Evolutionary conservation across 2,888 invertebrate genomes (phyloP).

Genomic region (Dolichomitus sp.): DNA sequence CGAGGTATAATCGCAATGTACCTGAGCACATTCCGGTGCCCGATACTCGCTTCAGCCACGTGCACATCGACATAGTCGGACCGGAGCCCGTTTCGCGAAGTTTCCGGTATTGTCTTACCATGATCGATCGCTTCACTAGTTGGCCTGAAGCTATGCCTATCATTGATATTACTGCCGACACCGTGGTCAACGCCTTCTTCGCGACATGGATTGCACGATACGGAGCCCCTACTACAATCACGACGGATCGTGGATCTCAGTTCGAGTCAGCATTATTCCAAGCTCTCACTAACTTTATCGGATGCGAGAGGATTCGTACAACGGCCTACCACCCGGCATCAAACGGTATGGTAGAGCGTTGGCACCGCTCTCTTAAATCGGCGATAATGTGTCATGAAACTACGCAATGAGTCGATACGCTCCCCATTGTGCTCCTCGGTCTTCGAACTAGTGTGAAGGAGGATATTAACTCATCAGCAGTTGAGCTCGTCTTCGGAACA

Average conservation of each 20-base stretch:
- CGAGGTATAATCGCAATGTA: constrained; percentile 70
- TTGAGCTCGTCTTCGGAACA: constrained; percentile 78
- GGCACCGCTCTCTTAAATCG: constrained; percentile 83
- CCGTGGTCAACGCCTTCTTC: constrained; percentile 26
- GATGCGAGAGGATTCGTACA: constrained; percentile 70
- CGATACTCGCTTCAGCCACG: constrained; percentile 75
- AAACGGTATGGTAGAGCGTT: constrained; percentile 84
- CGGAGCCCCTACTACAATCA: constrained; percentile 80
- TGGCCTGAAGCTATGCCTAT: constrained; percentile 71
- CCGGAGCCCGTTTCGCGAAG: constrained; percentile 75
- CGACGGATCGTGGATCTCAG: constrained; percentile 81
- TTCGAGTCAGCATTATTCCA: constrained; percentile 76
- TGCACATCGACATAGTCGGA: constrained; percentile 80
- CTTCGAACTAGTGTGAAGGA: constrained; percentile 75
- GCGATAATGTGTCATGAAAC: constrained; percentile 76
- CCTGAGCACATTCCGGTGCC: constrained; percentile 69
- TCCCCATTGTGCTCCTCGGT: constrained; percentile 81
- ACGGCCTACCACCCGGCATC: constrained; percentile 81
- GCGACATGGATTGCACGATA: constrained; percentile 84
- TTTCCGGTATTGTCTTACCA: constrained; percentile 69
- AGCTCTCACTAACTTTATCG: constrained; percentile 68
- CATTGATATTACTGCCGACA: constrained; percentile 54
- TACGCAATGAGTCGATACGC: constrained; percentile 72
- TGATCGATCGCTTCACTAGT: constrained; percentile 67
- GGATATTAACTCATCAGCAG: constrained; percentile 75